phyloP scores from a whole-genome alignment of 2,888 invertebrate genomes.

The Leptopilina syphax region DNA sequence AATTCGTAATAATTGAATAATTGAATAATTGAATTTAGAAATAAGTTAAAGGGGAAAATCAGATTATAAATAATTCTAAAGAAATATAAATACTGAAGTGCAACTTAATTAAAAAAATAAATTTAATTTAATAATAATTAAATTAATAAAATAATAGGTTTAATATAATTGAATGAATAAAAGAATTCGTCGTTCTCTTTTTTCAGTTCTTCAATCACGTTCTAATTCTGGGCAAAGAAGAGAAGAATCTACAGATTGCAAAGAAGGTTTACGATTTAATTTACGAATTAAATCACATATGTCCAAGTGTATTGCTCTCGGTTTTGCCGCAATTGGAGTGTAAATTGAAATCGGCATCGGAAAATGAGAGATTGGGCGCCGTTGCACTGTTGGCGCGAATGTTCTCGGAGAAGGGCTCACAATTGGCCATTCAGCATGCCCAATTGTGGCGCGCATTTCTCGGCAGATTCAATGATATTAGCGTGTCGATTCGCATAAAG shows the following conservation, averaged over 20 bases:
- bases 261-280: constrained; percentile 96
- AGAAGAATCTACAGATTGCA: constrained; percentile 87
- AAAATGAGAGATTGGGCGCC: constrained; percentile 91
- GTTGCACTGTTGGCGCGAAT: constrained; percentile 94
- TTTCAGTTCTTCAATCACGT: constrained; percentile 96
- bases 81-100: too few species aligned
- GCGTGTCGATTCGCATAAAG: constrained; percentile 93
- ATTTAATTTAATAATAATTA: not conserved
- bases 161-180: too few species aligned
- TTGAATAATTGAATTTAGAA: too few species aligned
- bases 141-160: too few species aligned
- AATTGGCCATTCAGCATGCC: constrained; percentile 90
- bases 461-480: constrained; percentile 97
- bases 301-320: constrained; percentile 89
- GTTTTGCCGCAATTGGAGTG: constrained; percentile 97
- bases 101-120: not conserved
- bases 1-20: too few species aligned
- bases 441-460: constrained; percentile 95
- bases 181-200: constrained; percentile 3
- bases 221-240: constrained; percentile 93
- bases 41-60: too few species aligned
- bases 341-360: constrained; percentile 94
- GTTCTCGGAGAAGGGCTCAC: constrained; percentile 97
- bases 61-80: too few species aligned
- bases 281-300: constrained; percentile 96